These are phyloP conservation scores for Aporophyla nigra DNA, from an alignment of 2,888 invertebrate genomes.

Conservation along the genomic window DNA sequence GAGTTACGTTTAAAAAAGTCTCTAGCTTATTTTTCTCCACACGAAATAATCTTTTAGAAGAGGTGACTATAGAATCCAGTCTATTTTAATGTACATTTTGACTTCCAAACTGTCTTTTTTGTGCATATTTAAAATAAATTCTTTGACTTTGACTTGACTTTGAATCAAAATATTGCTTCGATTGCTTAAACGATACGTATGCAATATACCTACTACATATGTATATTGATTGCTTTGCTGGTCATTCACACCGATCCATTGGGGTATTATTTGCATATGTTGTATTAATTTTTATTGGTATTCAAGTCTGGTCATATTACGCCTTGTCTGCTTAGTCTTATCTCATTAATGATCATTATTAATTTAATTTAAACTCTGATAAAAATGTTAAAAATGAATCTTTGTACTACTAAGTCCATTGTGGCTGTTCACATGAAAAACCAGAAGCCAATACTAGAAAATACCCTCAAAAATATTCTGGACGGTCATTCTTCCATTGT, in stretches of 20 bases:
- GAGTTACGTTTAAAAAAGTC: too few relatives aligned
- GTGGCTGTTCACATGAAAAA: neutral
- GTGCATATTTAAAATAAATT: too few relatives aligned
- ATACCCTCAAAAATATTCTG: neutral
- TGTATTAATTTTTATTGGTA: neutral
- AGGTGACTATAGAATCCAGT: too few relatives aligned
- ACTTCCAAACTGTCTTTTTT: too few relatives aligned
- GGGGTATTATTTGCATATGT: neutral
- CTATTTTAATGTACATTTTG: too few relatives aligned
- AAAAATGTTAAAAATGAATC: neutral
- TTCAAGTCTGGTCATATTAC: neutral
- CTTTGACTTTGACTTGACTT: too few relatives aligned
- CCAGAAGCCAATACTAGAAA: too few relatives aligned
- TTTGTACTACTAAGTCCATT: neutral
- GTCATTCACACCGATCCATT: conserved; percentile 3
- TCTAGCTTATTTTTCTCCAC: too few relatives aligned
- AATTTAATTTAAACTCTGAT: neutral
- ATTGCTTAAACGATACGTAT: too few relatives aligned
- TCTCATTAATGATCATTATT: neutral
- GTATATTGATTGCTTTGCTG: neutral
- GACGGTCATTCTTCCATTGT: neutral
- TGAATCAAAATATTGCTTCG: too few relatives aligned
- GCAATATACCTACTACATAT: conserved; percentile 17
- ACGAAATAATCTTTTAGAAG: too few relatives aligned
- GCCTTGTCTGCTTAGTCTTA: neutral